A percentile compares a stretch with the other conserved stretches of the same genome.
Conservation (phyloP, 2,797 vertebrate species). For the Epinephelus malabaricus region DNA sequence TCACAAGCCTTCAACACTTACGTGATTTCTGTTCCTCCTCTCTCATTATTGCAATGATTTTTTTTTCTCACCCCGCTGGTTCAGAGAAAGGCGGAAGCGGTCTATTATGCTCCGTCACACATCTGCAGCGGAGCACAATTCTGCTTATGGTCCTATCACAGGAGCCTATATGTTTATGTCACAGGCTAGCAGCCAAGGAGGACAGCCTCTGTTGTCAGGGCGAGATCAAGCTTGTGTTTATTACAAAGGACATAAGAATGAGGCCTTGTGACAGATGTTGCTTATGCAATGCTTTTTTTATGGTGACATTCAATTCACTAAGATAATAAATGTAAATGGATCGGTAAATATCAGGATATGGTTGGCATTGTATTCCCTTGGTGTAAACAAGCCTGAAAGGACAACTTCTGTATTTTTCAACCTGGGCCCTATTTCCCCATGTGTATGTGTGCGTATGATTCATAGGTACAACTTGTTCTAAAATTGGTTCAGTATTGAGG, state of each 20-base stretch:
- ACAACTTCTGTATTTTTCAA: background rate
- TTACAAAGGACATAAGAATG: background rate
- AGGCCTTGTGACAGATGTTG: slow-evolving; percentile 26
- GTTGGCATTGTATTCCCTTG: background rate
- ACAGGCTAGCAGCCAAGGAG: slow-evolving; percentile 7
- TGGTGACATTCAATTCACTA: slow-evolving; percentile 26
- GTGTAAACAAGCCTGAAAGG: slow-evolving; percentile 17
- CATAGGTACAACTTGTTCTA: too few relatives aligned
- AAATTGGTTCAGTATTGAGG: too few relatives aligned
- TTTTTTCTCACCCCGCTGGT: slow-evolving; percentile 13
- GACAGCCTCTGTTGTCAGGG: slow-evolving; percentile 28
- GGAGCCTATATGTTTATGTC: slow-evolving; percentile 29
- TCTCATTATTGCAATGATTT: slow-evolving; percentile 12
- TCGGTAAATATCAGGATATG: background rate
- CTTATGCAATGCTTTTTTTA: slow-evolving; percentile 10
- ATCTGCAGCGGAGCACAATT: slow-evolving; percentile 38
- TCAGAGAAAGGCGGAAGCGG: slow-evolving; percentile 46
- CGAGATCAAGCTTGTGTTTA: slow-evolving; percentile 9
- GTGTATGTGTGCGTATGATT: too few relatives aligned
- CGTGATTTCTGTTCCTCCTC: slow-evolving; percentile 12
- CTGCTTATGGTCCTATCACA: slow-evolving; percentile 39
- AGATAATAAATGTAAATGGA: slow-evolving; percentile 6
- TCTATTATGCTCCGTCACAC: slow-evolving; percentile 57
- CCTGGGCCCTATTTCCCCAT: too few relatives aligned
- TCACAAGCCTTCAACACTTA: slow-evolving; percentile 13